Evolutionary conservation across 2,113 vertebrate species (phyloP).

Genomic region (Geothlypis trichas): DNA sequence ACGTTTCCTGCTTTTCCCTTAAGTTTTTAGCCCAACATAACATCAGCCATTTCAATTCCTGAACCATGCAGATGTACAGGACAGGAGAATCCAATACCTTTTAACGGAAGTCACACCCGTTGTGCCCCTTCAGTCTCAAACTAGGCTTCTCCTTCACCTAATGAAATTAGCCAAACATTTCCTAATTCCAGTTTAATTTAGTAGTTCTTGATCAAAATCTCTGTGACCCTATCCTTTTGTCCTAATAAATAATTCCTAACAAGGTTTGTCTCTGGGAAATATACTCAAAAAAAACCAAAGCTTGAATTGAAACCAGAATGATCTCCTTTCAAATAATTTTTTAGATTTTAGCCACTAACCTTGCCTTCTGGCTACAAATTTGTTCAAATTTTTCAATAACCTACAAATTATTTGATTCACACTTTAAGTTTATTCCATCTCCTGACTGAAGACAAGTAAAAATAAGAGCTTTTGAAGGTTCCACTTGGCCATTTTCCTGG

Average conservation of each 20-base stretch:
- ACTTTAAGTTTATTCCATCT: background rate
- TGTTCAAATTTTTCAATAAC: background rate
- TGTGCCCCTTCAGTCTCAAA: background rate
- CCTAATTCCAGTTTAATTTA: background rate
- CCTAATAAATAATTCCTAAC: background rate
- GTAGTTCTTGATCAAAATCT: background rate
- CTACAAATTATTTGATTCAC: background rate
- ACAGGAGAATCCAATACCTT: background rate
- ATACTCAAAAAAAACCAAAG: background rate
- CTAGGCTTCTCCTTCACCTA: background rate
- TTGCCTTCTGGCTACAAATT: background rate
- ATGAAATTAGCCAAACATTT: background rate
- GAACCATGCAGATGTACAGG: background rate
- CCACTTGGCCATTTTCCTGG: slow-evolving; percentile 43
- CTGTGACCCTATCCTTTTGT: background rate
- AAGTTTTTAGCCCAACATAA: background rate
- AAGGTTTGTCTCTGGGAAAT: background rate
- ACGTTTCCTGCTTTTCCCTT: background rate
- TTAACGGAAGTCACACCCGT: background rate
- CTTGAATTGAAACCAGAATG: background rate
- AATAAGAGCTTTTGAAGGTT: background rate
- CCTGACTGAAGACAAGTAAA: background rate
- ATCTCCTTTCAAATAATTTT: background rate
- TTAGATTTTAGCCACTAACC: background rate
- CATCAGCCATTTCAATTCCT: background rate